These are phyloP conservation scores for Caenorhabditis sp. DNA, from an alignment of 2,888 invertebrate genomes.

Conservation along the genomic window DNA sequence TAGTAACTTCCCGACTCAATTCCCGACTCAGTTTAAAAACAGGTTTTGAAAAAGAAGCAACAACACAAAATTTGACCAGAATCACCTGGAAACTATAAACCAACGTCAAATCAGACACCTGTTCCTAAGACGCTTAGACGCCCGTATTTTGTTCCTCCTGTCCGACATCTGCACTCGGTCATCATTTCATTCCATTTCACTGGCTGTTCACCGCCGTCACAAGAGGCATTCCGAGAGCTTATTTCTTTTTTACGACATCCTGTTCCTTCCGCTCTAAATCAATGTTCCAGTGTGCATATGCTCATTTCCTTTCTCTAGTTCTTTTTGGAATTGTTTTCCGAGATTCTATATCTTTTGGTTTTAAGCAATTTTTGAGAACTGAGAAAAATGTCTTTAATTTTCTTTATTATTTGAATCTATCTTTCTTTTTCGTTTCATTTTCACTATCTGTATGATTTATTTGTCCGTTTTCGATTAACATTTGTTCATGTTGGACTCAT, in stretches of 20 bases:
- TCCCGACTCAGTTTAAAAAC: too few relatives aligned
- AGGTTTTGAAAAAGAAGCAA: too few relatives aligned
- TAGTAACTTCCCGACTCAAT: too few relatives aligned
- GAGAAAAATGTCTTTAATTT: too few relatives aligned
- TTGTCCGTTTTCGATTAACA: too few relatives aligned
- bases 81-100: constrained; percentile 34
- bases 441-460: too few relatives aligned
- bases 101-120: constrained; percentile 49
- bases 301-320: constrained; percentile 7
- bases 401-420: too few relatives aligned
- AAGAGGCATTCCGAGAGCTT: constrained; percentile 34
- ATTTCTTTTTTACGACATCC: background rate
- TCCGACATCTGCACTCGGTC: constrained; percentile 59
- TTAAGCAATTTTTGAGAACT: too few relatives aligned
- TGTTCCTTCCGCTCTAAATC: background rate
- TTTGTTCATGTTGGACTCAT: background rate
- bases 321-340: too few relatives aligned
- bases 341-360: too few relatives aligned
- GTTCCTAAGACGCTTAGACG: constrained; percentile 2
- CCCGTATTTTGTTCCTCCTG: constrained; percentile 43
- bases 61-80: background rate
- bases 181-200: constrained; percentile 56
- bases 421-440: too few relatives aligned
- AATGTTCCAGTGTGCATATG: background rate
- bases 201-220: constrained; percentile 46